Percentiles rank a stretch among this genome's conserved stretches.
Evolutionary conservation across 2,113 vertebrate species (phyloP).

Genomic region (Protomyctophum bolini): DNA sequence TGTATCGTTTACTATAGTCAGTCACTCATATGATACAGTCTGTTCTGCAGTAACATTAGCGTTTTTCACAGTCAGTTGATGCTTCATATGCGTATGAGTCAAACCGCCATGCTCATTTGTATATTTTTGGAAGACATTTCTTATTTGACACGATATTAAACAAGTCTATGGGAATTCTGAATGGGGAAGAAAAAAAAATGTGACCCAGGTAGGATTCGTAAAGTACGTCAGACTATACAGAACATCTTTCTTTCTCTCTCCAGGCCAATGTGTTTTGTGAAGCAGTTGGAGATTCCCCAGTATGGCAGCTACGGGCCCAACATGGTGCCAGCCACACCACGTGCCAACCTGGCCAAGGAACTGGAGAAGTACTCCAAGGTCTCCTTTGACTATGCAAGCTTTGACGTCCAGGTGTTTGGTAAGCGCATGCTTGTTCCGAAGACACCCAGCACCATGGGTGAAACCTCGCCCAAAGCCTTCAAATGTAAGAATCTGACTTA

Average conservation of each 20-base stretch:
- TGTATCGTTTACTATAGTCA: no score
- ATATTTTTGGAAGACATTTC: no score
- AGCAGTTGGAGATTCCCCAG: constrained; percentile 97
- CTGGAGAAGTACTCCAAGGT: constrained; percentile 99
- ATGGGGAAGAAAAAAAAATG: no score
- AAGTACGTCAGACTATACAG: neutral
- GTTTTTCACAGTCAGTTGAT: no score
- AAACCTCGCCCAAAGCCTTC: constrained; percentile 98
- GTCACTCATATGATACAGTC: no score
- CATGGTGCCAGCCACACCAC: constrained; percentile 89
- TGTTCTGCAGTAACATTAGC: no score
- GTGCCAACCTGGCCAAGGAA: constrained; percentile 98
- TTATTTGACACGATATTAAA: no score
- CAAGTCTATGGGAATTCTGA: no score
- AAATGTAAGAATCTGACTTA: constrained; percentile 86
- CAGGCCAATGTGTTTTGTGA: constrained; percentile 99
- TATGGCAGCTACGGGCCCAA: constrained; percentile 93
- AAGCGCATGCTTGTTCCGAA: constrained; percentile 98
- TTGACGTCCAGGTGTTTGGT: constrained; percentile 99
- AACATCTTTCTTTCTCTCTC: neutral
- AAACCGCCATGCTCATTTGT: no score
- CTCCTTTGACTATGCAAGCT: constrained; percentile 99
- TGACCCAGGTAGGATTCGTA: no score
- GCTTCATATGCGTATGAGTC: no score
- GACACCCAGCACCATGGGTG: constrained; percentile 84